Base-by-base conservation (phyloP, 92 coral and sea anemone genomes). In the Epizoanthus stellaris region DNA sequence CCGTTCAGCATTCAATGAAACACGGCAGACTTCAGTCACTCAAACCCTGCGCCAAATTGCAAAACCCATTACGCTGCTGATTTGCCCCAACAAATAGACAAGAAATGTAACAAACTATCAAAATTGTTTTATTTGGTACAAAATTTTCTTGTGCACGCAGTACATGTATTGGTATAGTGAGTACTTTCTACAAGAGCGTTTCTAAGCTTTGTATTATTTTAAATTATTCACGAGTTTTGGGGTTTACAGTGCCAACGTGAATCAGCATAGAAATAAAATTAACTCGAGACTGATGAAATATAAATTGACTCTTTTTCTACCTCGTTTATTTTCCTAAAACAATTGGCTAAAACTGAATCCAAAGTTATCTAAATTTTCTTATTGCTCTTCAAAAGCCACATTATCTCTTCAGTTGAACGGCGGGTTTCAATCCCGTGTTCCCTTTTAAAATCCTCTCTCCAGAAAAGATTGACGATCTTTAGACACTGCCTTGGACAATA, bases 91-190 rank as follows among this genome's bases (percentile, higher is more conserved):
- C 73, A 63, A 45, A 79, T 62, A 77, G 68, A 77, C 81, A 52
- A 11, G 11, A 7, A 34, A 38, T 52, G 56, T 52, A 68, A 15
- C 73, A 68, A 79, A 64, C 71, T 79, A 79, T 79, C 83, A 79
- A 79, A 79, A 79, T 40, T 14, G 54, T 61, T 79, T 79, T 79
- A 79, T 79, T 79, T 38, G 30, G 83, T 79, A 79, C 73, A 79
- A 79, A 79, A 43, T 63, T 42, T 79, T 43, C 49, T 36, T 79
- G 71, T 79, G 57, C 83, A 79, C 57, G 30, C 83, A 45, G 73
- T 61, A 79, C 47, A 53, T 63, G 56, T 52, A 1, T 52, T 52
- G 2, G 56, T 79, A 61, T 30, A 67, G 53, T n/a, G 14, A 67
- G 61, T 49, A 15, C 59, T 64, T 79, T 63, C 83, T 76, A 63